These are phyloP conservation scores for Ferdinandea cuprea DNA, from an alignment of 2,888 invertebrate species.

Conservation along the genomic window DNA sequence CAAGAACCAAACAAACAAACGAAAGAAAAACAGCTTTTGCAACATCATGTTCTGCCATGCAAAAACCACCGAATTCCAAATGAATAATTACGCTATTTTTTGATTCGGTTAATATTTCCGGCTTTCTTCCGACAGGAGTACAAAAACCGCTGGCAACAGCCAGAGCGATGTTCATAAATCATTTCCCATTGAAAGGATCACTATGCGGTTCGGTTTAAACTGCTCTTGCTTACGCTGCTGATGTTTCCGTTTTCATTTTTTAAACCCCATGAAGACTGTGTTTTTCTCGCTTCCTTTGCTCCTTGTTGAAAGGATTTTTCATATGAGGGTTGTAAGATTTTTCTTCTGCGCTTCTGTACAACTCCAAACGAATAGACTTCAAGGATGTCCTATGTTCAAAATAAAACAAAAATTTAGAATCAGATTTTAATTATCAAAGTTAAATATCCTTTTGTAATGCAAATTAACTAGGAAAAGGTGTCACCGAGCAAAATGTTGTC, in stretches of 20 bases:
- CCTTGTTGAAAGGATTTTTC: conserved; percentile 34
- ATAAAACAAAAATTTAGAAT: too few relatives aligned
- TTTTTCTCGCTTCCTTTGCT: neutral
- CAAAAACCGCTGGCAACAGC: conserved; percentile 39
- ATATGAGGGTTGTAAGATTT: conserved; percentile 18
- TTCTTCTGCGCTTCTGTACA: neutral
- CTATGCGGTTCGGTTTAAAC: conserved; percentile 4
- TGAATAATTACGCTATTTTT: conserved; percentile 47
- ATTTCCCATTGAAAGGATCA: conserved; percentile 32
- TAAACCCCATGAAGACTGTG: conserved; percentile 22
- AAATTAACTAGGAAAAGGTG: conserved; percentile 1
- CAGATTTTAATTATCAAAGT: conserved; percentile 19
- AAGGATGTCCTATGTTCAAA: conserved; percentile 27
- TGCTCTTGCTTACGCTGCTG: conserved; percentile 15
- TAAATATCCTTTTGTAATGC: conserved; percentile 2
- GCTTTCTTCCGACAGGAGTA: conserved; percentile 17
- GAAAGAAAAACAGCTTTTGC: neutral
- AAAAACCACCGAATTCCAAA: conserved; percentile 37
- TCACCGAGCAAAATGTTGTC: neutral
- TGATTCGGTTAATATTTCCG: conserved; percentile 52
- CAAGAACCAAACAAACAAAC: neutral
- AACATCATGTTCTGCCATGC: conserved; percentile 36
- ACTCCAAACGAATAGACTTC: conserved; percentile 12
- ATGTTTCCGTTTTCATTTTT: conserved; percentile 2
- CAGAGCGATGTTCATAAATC: conserved; percentile 52